These are phyloP conservation scores for Drosophila aff. DNA, from an alignment of 1,140 invertebrate species.

Conservation along the genomic window DNA sequence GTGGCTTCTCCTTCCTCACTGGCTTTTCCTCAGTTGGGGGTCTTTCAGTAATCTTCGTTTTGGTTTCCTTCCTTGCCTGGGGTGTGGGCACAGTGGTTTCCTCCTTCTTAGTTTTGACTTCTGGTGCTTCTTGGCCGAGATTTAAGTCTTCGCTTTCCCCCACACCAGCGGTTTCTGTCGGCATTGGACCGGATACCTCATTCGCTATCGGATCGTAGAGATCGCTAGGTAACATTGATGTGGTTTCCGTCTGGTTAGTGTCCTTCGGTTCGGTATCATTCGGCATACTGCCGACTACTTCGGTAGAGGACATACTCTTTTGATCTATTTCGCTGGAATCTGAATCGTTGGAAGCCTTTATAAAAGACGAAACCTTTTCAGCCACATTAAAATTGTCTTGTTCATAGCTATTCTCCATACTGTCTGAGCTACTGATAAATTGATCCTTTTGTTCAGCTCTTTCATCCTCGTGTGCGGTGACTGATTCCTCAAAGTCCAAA, in stretches of 20 bases:
- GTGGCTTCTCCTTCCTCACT: not conserved
- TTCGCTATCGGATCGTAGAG: slow-evolving; percentile 14
- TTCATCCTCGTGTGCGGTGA: too few species aligned
- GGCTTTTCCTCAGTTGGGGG: too few species aligned
- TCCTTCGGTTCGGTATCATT: not conserved
- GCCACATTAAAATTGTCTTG: not conserved
- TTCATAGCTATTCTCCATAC: not conserved
- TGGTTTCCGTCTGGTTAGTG: not conserved
- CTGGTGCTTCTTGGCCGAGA: not conserved
- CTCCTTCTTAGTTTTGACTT: not conserved
- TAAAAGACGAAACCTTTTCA: too few species aligned
- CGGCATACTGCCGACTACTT: not conserved
- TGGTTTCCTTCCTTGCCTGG: not conserved
- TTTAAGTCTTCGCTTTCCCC: not conserved
- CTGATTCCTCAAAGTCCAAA: not conserved
- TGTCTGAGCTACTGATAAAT: not conserved
- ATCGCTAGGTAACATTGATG: slow-evolving; percentile 12
- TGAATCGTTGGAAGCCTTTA: not conserved
- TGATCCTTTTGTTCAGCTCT: not conserved
- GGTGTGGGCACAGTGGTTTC: not conserved
- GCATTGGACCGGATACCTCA: not conserved
- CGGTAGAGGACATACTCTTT: not conserved
- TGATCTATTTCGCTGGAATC: not conserved
- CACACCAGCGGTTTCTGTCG: not conserved
- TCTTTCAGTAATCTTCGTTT: not conserved